A percentile compares a stretch with the other conserved stretches of the same genome.
These are phyloP conservation scores for Leptodactylus fuscus DNA, from an alignment of 2,113 vertebrate species.

Conservation along the genomic window DNA sequence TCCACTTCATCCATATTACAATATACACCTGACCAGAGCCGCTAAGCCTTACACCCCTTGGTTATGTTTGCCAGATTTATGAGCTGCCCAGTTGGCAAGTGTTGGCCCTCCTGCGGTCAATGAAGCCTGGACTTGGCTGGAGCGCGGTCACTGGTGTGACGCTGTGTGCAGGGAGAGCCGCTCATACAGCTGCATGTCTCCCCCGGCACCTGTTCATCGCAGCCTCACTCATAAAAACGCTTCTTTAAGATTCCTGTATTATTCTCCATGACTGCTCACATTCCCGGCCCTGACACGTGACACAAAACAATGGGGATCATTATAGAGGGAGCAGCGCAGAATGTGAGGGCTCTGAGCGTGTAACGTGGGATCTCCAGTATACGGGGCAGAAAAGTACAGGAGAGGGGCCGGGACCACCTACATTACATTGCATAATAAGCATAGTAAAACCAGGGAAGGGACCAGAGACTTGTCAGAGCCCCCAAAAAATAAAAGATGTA, in stretches of 20 bases:
- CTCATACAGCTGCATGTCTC: slow-evolving; percentile 20
- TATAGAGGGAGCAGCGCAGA: background rate
- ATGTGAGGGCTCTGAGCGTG: background rate
- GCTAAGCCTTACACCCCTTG: too few relatives aligned
- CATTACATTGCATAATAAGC: too few relatives aligned
- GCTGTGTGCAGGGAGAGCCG: background rate
- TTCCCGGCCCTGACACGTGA: slow-evolving; percentile 25
- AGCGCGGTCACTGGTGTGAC: background rate
- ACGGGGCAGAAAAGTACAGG: background rate
- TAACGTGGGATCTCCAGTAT: background rate
- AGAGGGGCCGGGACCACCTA: slow-evolving; percentile 7
- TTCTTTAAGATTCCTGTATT: slow-evolving; percentile 32
- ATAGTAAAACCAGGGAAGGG: too few relatives aligned
- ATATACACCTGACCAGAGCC: too few relatives aligned
- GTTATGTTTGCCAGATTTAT: too few relatives aligned
- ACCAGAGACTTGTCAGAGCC: too few relatives aligned
- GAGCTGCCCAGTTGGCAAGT: background rate
- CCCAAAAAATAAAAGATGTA: background rate
- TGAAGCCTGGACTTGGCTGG: background rate
- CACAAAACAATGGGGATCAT: slow-evolving; percentile 30
- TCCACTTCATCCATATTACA: too few relatives aligned
- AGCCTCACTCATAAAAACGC: slow-evolving; percentile 20
- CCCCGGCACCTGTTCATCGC: slow-evolving; percentile 34
- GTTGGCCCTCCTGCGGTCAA: background rate
- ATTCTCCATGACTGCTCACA: slow-evolving; percentile 37